A percentile compares a stretch with the other conserved stretches of the same genome.
These are phyloP conservation scores for Leptarthrus brevirostris DNA, from an alignment of 2,888 invertebrate species.

Conservation along the genomic window DNA sequence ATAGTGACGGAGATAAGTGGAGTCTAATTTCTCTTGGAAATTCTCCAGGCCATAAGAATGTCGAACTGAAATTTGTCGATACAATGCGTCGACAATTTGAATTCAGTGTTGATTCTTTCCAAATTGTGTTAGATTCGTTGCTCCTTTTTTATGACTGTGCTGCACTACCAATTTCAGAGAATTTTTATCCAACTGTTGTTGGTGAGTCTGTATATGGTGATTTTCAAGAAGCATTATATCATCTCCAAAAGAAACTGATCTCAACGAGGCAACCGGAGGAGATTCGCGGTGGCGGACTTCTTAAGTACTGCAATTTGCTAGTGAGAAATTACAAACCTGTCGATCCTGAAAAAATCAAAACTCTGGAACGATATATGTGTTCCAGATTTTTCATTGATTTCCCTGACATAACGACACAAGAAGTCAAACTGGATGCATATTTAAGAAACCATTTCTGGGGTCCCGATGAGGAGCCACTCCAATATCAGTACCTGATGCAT, in stretches of 20 bases:
- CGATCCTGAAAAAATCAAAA: conserved; percentile 89
- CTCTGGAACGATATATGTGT: conserved; percentile 99
- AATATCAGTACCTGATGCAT: conserved; percentile 96
- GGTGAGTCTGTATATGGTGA: conserved; percentile 98
- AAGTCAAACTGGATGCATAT: conserved; percentile 95
- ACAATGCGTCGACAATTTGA: conserved; percentile 98
- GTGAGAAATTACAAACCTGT: conserved; percentile 94
- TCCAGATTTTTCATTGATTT: conserved; percentile 99
- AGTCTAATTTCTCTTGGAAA: conserved; percentile 98
- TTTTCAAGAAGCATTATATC: conserved; percentile 93
- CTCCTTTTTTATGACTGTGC: conserved; percentile 95
- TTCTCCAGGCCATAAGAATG: conserved; percentile 91
- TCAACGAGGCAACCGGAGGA: conserved; percentile 98
- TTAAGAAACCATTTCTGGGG: conserved; percentile 98
- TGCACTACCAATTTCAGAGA: conserved; percentile 90
- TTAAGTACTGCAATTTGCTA: conserved; percentile 98
- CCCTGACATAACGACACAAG: conserved; percentile 94
- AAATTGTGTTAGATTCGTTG: conserved; percentile 95
- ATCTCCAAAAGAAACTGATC: conserved; percentile 96
- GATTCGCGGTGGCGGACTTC: conserved; percentile 96
- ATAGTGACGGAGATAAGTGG: conserved; percentile 95
- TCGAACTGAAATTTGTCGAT: conserved; percentile 99
- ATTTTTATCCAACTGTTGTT: conserved; percentile 95
- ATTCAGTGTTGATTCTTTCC: conserved; percentile 99
- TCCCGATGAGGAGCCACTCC: conserved; percentile 85